Percentiles rank a stretch among this genome's conserved stretches.
Conservation (phyloP, 2,888 invertebrate species). For the Xestoiulus laeticollis region DNA sequence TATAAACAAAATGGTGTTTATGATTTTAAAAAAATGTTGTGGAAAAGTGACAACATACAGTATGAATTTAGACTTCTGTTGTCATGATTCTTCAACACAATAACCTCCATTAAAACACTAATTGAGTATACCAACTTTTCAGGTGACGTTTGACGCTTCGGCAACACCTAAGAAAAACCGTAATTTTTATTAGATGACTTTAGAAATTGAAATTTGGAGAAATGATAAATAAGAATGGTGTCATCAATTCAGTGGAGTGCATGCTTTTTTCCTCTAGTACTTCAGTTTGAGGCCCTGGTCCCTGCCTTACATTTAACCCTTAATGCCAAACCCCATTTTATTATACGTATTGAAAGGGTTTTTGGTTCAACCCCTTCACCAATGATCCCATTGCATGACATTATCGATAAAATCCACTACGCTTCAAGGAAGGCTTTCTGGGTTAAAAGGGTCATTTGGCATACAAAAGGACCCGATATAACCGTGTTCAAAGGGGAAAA, state of each 20-base stretch:
- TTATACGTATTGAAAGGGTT: background rate
- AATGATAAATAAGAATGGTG: too few relatives aligned
- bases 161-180: too few relatives aligned
- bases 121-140: background rate
- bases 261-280: background rate
- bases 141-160: too few relatives aligned
- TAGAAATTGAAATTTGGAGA: too few relatives aligned
- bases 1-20: too few relatives aligned
- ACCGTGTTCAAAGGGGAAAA: too few relatives aligned
- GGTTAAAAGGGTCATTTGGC: constrained; percentile 9
- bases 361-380: background rate
- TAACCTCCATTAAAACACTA: background rate
- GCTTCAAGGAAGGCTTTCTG: background rate
- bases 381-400: background rate
- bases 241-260: background rate
- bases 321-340: background rate
- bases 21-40: too few relatives aligned
- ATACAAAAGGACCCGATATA: too few relatives aligned
- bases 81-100: too few relatives aligned
- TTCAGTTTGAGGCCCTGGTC: background rate
- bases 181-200: too few relatives aligned
- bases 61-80: too few relatives aligned
- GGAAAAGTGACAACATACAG: too few relatives aligned
- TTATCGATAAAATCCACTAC: background rate
- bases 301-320: background rate